Conservation (phyloP, 2,888 invertebrate genomes). For the Lasioglossum villosulum region DNA sequence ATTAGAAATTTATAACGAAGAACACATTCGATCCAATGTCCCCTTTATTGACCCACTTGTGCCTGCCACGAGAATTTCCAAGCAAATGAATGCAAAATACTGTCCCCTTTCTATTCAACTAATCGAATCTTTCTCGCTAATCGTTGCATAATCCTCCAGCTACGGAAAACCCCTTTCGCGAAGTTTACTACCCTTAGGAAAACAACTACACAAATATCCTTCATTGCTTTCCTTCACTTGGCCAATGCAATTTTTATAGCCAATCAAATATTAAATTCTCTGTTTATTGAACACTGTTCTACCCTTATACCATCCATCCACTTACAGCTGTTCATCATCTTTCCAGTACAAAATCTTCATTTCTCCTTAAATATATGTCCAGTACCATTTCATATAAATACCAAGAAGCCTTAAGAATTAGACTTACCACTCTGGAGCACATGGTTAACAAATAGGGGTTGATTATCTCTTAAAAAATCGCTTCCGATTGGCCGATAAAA, state of each 20-base stretch:
- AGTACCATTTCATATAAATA: neutral
- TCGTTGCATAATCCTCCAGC: neutral
- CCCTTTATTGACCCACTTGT: conserved; percentile 13
- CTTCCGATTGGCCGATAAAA: no score
- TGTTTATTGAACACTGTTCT: neutral
- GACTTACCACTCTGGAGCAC: neutral
- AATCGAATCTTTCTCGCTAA: conserved; percentile 2
- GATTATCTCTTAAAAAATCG: neutral
- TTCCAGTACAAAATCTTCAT: neutral
- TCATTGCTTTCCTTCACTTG: neutral
- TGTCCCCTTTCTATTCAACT: neutral
- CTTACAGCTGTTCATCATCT: neutral
- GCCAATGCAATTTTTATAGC: neutral
- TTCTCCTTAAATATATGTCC: neutral
- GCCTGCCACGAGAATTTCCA: conserved; percentile 1
- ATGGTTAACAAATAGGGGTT: neutral
- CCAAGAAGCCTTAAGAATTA: neutral
- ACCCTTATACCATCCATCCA: neutral
- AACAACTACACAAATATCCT: neutral
- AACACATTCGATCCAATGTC: neutral
- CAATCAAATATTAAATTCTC: neutral
- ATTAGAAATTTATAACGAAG: neutral
- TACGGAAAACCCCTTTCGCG: neutral
- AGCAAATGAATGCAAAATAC: conserved; percentile 9
- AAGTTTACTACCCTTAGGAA: neutral